These are phyloP conservation scores for Epicampocera succincta DNA, from an alignment of 2,888 invertebrate genomes.

Conservation along the genomic window DNA sequence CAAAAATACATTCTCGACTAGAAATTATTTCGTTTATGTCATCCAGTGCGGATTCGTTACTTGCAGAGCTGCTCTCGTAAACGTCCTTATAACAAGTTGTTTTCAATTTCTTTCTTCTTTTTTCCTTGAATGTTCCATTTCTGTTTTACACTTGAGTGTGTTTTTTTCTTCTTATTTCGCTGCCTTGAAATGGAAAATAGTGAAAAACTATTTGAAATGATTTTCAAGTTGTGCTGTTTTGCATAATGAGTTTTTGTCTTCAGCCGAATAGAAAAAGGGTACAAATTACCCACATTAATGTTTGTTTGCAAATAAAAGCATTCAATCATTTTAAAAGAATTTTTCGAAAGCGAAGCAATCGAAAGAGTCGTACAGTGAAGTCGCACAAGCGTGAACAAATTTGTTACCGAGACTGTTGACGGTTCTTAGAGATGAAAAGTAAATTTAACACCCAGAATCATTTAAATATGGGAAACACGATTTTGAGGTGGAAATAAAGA, in stretches of 20 bases:
- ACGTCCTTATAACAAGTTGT: not conserved
- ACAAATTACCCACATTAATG: not conserved
- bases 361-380: not conserved
- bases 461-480: too few relatives aligned
- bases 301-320: not conserved
- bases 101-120: not conserved
- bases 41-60: not conserved
- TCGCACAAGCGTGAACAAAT: too few relatives aligned
- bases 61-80: not conserved
- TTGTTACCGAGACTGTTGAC: too few relatives aligned
- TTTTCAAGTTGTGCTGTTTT: slow-evolving; percentile 44
- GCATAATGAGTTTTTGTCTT: slow-evolving; percentile 37
- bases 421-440: too few relatives aligned
- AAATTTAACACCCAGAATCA: too few relatives aligned
- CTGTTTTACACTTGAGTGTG: slow-evolving; percentile 22
- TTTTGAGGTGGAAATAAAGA: too few relatives aligned
- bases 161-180: not conserved
- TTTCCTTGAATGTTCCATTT: not conserved
- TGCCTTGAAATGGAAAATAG: slow-evolving; percentile 12
- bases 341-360: not conserved
- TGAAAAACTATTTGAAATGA: slow-evolving; percentile 39
- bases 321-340: not conserved
- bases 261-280: not conserved
- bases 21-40: too few relatives aligned
- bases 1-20: too few relatives aligned